These are phyloP conservation scores for Pseudopodoces humilis DNA, from an alignment of 2,113 vertebrate species.

Conservation along the genomic window DNA sequence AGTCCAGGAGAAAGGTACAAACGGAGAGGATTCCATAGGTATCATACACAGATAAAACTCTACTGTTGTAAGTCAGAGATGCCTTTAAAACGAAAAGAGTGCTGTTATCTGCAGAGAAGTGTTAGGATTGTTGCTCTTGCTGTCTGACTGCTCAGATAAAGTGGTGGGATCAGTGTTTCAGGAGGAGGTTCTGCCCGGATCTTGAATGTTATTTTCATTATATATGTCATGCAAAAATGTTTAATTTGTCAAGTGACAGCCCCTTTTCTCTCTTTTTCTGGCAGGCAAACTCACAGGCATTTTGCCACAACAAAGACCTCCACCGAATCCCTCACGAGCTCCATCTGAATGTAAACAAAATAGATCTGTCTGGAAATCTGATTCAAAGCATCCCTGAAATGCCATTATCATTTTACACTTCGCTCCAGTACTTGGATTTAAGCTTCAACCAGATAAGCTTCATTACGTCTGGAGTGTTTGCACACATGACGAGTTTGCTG, in stretches of 20 bases:
- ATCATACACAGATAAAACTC: background rate
- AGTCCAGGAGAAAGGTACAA: background rate
- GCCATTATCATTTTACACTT: slow-evolving; percentile 72
- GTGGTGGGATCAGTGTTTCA: background rate
- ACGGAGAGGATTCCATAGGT: background rate
- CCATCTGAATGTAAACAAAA: slow-evolving; percentile 68
- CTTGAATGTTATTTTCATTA: background rate
- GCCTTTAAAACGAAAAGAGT: background rate
- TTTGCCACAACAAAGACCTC: slow-evolving; percentile 81
- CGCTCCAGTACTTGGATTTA: slow-evolving; percentile 81
- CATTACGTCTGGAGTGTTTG: slow-evolving; percentile 84
- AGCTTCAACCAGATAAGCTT: slow-evolving; percentile 86
- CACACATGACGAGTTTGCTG: slow-evolving; percentile 75
- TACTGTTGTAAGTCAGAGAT: background rate
- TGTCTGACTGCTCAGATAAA: background rate
- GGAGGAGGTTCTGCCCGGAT: background rate
- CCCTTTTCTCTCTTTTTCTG: background rate
- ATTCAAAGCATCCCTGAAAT: slow-evolving; percentile 79
- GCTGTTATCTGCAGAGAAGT: background rate
- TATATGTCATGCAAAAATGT: background rate
- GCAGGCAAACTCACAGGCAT: slow-evolving; percentile 80
- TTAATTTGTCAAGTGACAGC: background rate
- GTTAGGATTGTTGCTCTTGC: background rate
- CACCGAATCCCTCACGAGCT: slow-evolving; percentile 75
- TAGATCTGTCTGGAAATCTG: slow-evolving; percentile 87